Evolutionary conservation across 2,113 vertebrate species (phyloP).

Genomic region (Cairina moschata): DNA sequence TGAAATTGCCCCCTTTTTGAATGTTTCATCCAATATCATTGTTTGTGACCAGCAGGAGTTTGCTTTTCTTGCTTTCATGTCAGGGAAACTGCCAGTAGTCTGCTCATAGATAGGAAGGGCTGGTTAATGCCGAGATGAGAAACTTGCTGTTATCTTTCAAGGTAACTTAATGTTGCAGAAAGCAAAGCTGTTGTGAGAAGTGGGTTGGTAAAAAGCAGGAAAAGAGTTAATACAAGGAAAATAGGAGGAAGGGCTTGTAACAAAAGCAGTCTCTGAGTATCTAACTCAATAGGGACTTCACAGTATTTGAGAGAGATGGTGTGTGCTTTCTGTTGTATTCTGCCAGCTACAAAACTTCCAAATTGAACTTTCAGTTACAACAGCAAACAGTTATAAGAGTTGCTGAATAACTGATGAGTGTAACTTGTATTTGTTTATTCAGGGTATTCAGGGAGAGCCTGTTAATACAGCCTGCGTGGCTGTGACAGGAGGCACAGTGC

Average conservation of each 20-base stretch:
- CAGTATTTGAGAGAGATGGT: background rate
- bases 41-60: background rate
- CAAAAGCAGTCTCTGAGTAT: background rate
- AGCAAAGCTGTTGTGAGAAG: background rate
- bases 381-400: background rate
- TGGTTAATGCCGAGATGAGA: background rate
- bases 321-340: background rate
- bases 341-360: background rate
- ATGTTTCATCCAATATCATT: background rate
- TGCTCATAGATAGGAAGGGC: background rate
- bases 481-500: background rate
- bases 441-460: background rate
- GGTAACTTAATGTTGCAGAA: background rate
- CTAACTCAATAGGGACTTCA: background rate
- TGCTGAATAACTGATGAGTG: background rate
- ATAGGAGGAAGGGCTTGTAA: background rate
- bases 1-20: background rate
- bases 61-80: background rate
- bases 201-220: background rate
- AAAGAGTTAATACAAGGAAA: background rate
- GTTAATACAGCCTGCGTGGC: background rate
- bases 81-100: background rate
- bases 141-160: background rate
- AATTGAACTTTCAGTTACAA: background rate
- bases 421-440: background rate